Evolutionary conservation across 2,888 invertebrate genomes (phyloP), one percentile per base, ranked within the genome.

Genomic region (Lysandra bellargus): DNA sequence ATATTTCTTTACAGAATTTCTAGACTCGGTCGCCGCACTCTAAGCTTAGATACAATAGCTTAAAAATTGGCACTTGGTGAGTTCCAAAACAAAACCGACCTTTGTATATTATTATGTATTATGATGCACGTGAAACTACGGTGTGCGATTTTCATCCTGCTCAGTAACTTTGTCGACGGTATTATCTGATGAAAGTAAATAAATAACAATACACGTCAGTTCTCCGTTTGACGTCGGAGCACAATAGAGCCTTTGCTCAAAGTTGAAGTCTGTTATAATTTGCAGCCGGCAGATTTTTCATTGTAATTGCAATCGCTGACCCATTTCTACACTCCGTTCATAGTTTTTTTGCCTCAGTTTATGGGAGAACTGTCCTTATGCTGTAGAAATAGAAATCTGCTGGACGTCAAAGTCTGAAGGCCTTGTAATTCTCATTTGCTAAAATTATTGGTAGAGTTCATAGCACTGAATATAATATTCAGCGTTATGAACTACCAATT

Each of bases 301-400:
- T 61, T 61, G 61, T n/a, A 61, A 61, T 61, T 61, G 61, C 61
- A 61, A 61, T 61, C 61, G 23, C 61, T 61, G 61, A 61, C 61
- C 61, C 23, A 23, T 61, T 61, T 61, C 61, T 23, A 23, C n/a
- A n/a, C 23, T 61, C 23, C 7, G 23, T 23, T 23, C 23, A 6
- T 4, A 61, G 14, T 57, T 14, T 1, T 57, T 17, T 57, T 57
- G 17, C 17, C 57, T 14, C 53, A 53, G 53, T 53, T 53, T 53
- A 53, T 53, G 6, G 14, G 3, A 53, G 14, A 14, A 53, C 14
- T 14, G 4, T 53, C 12, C 12, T 53, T 53, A 53, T 53, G 3
- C 17, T 57, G 17, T 57, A 17, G 57, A 57, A 57, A 57, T 57
- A 57, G 17, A 57, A 17, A 17, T 17, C 57, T 57, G 4, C 17